Evolutionary conservation across 2,888 invertebrate species (phyloP), one percentile per base, ranked within the genome.

Genomic region (Clitarchus hookeri): DNA sequence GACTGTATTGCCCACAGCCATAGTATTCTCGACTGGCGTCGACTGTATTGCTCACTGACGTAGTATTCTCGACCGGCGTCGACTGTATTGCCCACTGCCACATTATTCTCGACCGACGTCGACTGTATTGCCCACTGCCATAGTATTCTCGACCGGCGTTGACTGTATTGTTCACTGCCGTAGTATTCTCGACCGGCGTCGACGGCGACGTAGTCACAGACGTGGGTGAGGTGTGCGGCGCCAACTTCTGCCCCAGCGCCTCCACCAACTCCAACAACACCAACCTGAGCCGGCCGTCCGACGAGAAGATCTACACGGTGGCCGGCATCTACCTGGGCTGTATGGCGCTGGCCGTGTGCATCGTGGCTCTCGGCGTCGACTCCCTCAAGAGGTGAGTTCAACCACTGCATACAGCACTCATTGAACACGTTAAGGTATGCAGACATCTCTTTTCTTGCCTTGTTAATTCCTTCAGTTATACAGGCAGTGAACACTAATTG

Each of bases 281-380:
- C 0, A 93, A 92, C 8, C 89, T 94, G 85, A 91, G 91, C 16
- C 89, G 92, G 12, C 94, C 94, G 84, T 92, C 93, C 0, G 91
- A 91, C 0, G 92, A 92, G 87, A 93, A 94, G 91, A 93, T 94
- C 84, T 93, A 93, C 89, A 93, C 92, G 89, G 91, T 95, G 19
- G 92, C 93, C 85, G 93, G 91, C n/a, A 94, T 95, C 84, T 95
- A 95, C 89, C 91, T 95, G 0, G 93, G 92, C 0, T 95, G 94
- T 89, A 94, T 95, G 90, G 92, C 94, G 0, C 91, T 93, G 0
- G 95, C 95, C 0, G 93, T 94, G 3, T 88, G 94, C 6, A 93
- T 95, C 8, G 93, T 95, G 0, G 93, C 93, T 0, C 85, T 94
- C 44, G 93, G 95, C 84, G 93, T 96, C 0, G 95, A 95, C 89